Conservation (phyloP, 2,113 vertebrate genomes). For the Percopsis transmontana region DNA sequence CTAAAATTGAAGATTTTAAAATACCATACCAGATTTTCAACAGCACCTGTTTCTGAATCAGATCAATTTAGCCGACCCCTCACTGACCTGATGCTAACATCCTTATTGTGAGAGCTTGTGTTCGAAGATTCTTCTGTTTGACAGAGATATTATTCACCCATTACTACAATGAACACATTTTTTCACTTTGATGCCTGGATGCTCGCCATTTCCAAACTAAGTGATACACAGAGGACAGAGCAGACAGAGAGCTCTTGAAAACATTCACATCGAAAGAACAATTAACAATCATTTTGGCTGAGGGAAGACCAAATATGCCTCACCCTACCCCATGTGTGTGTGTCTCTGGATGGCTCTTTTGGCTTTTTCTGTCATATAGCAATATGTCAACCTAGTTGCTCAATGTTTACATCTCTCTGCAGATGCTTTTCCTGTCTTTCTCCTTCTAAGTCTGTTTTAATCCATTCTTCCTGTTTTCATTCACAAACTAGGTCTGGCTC, state of each 20-base stretch:
- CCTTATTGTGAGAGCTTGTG: conserved; percentile 12
- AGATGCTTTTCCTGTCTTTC: conserved; percentile 58
- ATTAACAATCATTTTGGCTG: conserved; percentile 19
- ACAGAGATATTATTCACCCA: conserved; percentile 24
- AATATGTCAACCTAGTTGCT: conserved; percentile 19
- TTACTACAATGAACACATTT: neutral
- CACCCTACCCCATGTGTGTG: conserved; percentile 15
- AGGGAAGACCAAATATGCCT: conserved; percentile 18
- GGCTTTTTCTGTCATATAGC: conserved; percentile 17
- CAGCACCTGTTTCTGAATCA: too few species aligned
- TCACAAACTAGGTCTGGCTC: conserved; percentile 52
- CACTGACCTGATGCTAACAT: neutral
- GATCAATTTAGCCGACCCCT: too few species aligned
- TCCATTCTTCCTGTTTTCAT: conserved; percentile 67
- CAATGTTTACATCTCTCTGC: conserved; percentile 48
- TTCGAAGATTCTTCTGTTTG: conserved; percentile 17
- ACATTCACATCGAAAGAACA: conserved; percentile 5
- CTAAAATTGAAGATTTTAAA: too few species aligned
- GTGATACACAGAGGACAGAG: neutral
- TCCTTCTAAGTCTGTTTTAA: conserved; percentile 41
- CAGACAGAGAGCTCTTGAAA: conserved; percentile 18
- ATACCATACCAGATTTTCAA: too few species aligned
- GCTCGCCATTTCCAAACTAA: conserved; percentile 12
- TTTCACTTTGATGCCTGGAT: conserved; percentile 1
- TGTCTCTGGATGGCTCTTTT: conserved; percentile 7